A percentile compares a stretch with the other conserved stretches of the same genome.
Evolutionary conservation across 1,140 invertebrate species (phyloP).

Genomic region (Daktulosphaira vitifoliae): DNA sequence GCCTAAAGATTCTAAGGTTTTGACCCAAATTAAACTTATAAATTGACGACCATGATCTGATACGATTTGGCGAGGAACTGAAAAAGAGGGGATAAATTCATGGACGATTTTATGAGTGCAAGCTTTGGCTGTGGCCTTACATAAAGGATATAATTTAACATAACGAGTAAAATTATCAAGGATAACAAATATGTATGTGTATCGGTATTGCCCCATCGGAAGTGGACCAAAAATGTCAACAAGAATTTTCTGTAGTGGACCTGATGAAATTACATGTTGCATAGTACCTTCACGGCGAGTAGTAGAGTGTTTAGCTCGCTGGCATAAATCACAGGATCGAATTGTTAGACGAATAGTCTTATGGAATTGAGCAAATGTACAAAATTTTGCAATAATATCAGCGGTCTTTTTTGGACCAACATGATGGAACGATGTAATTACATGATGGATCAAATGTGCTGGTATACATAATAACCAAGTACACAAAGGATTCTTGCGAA

Average conservation of each 20-base stretch:
- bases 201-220: background rate
- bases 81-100: too few relatives aligned
- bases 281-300: background rate
- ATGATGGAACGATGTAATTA: background rate
- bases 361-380: background rate
- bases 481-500: background rate
- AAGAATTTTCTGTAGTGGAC: background rate
- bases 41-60: too few relatives aligned
- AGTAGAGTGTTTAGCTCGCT: background rate
- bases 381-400: background rate
- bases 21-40: too few relatives aligned
- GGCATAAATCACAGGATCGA: background rate
- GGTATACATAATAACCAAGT: background rate
- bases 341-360: background rate
- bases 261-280: background rate
- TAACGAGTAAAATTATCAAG: background rate
- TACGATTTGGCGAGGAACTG: too few relatives aligned
- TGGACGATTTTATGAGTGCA: too few relatives aligned
- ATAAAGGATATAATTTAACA: background rate
- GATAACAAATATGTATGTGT: background rate
- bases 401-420: background rate
- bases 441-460: background rate
- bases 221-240: background rate
- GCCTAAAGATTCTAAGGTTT: too few relatives aligned
- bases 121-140: background rate